Conservation (phyloP, 2,888 invertebrate species). For the Drosophila buzzatii region DNA sequence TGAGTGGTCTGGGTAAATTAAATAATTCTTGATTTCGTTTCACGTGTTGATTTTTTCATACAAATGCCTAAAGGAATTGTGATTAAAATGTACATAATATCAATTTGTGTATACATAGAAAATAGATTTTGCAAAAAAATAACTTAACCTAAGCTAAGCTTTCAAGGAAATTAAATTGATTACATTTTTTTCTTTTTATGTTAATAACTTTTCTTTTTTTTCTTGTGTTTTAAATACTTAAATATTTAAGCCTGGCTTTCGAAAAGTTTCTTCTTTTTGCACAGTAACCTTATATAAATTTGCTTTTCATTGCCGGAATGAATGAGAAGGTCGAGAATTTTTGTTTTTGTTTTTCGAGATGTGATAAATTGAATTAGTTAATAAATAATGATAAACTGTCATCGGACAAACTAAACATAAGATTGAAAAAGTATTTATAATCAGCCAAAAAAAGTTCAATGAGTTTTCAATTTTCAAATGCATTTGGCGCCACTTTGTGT, state of each 20-base stretch:
- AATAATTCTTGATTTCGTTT: constrained; percentile 40
- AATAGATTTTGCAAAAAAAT: constrained; percentile 45
- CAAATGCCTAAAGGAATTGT: constrained; percentile 39
- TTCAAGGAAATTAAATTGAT: constrained; percentile 67
- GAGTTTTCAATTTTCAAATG: constrained; percentile 23
- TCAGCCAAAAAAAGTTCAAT: constrained; percentile 32
- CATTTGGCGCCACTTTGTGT: constrained; percentile 49
- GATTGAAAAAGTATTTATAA: constrained; percentile 20
- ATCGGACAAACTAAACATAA: constrained; percentile 40
- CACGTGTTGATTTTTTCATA: constrained; percentile 27
- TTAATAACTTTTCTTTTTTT: constrained; percentile 47
- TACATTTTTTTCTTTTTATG: constrained; percentile 21
- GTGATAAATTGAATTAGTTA: constrained; percentile 26
- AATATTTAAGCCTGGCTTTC: constrained; percentile 67
- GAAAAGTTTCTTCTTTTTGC: constrained; percentile 41
- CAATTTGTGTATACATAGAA: constrained; percentile 63
- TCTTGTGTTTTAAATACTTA: constrained; percentile 63
- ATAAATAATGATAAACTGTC: constrained; percentile 39
- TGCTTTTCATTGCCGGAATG: constrained; percentile 77
- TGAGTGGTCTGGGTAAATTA: constrained; percentile 73
- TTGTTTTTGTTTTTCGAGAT: constrained; percentile 35
- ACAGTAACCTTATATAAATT: constrained; percentile 42
- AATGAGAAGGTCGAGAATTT: constrained; percentile 56
- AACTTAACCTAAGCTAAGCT: constrained; percentile 72
- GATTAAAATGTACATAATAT: constrained; percentile 68